phyloP scores from a whole-genome alignment of 1,140 invertebrate genomes.

The Palaemon carinicauda region DNA sequence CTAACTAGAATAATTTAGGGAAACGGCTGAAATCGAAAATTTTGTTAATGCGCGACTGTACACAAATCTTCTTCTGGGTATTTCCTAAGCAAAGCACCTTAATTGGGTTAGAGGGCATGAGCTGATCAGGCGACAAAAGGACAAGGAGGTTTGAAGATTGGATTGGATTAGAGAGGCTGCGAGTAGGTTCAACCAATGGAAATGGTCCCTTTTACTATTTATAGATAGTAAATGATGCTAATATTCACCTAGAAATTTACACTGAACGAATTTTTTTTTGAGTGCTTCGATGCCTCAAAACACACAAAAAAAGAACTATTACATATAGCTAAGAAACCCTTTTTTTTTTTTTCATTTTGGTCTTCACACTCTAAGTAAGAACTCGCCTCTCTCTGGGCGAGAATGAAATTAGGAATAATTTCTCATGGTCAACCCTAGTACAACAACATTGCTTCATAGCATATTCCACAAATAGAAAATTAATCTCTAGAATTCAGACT shows the following conservation, averaged over 20 bases:
- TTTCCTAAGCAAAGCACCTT: conserved; percentile 40
- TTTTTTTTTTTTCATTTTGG: no score
- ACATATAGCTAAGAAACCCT: no score
- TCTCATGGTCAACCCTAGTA: not conserved
- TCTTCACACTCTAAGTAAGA: not conserved
- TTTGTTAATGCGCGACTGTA: not conserved
- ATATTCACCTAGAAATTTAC: not conserved
- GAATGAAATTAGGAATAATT: not conserved
- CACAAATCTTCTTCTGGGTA: conserved; percentile 12
- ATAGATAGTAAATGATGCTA: not conserved
- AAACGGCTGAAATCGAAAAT: not conserved
- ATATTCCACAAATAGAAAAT: conserved; percentile 6
- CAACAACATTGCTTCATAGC: not conserved
- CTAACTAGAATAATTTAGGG: not conserved
- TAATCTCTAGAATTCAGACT: not conserved
- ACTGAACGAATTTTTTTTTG: not conserved
- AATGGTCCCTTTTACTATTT: not conserved
- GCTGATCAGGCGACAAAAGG: no score
- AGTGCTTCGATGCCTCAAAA: not conserved
- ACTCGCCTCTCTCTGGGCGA: not conserved
- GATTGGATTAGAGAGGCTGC: conserved; percentile 13
- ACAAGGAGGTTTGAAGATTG: conserved; percentile 3
- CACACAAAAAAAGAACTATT: no score
- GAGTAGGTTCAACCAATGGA: conserved; percentile 6
- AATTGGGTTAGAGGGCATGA: not conserved